Percentiles rank a stretch among this genome's conserved stretches.
phyloP scores from a whole-genome alignment of 2,797 vertebrate species.

The Chaetodon trifasciatus region DNA sequence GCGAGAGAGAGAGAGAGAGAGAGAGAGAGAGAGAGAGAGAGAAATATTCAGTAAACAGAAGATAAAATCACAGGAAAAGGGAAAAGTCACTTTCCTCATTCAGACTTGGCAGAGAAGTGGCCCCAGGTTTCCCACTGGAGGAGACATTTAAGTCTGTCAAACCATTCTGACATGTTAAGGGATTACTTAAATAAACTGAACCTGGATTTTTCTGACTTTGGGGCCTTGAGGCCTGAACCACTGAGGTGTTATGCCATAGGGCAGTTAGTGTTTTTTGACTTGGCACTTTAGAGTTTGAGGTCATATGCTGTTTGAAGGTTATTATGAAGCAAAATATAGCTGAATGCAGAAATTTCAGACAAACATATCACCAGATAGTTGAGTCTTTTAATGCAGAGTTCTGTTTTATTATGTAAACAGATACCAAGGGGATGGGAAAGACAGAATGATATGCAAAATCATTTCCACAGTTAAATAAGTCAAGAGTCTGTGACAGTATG shows the following conservation, averaged over 20 bases:
- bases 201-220: neutral
- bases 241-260: neutral
- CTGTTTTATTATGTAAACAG: neutral
- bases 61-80: conserved; percentile 15
- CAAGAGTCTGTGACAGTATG: neutral
- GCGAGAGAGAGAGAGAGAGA: no score
- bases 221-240: neutral
- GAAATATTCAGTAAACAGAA: neutral
- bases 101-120: neutral
- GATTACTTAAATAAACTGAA: neutral
- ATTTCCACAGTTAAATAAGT: neutral
- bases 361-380: neutral
- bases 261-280: neutral
- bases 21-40: no score
- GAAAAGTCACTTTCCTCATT: neutral
- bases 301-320: neutral
- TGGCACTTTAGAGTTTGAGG: neutral
- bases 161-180: conserved; percentile 10
- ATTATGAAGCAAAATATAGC: conserved; percentile 11
- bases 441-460: neutral
- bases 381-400: neutral
- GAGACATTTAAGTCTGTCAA: conserved; percentile 6
- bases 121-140: neutral
- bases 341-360: neutral
- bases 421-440: neutral